Percentiles rank a stretch among this genome's conserved stretches.
These are phyloP conservation scores for Trichopria drosophilae DNA, from an alignment of 2,888 invertebrate genomes.

Conservation along the genomic window DNA sequence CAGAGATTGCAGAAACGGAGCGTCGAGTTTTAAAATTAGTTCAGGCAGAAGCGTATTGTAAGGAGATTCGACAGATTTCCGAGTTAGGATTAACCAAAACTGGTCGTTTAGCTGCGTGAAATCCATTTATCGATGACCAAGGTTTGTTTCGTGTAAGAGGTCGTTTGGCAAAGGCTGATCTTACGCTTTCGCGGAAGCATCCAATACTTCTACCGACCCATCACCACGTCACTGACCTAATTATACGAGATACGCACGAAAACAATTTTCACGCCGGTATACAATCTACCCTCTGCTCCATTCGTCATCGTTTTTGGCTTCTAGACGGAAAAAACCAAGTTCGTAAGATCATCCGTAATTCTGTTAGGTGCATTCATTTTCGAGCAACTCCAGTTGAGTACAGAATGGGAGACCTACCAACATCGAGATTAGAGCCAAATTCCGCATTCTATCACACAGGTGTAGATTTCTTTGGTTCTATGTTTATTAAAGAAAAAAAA, in stretches of 20 bases:
- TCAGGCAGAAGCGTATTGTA: no score
- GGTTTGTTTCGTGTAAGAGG: conserved; percentile 42
- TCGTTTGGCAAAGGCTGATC: conserved; percentile 34
- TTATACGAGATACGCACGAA: no score
- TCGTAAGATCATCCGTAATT: conserved; percentile 22
- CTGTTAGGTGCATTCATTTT: conserved; percentile 16
- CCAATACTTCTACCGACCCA: conserved; percentile 39
- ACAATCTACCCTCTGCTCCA: conserved; percentile 34
- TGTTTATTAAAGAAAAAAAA: no score
- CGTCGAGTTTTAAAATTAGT: no score
- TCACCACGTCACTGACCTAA: conserved; percentile 38
- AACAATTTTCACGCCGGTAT: conserved; percentile 36
- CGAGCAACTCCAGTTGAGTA: conserved; percentile 11
- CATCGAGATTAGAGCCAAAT: no score
- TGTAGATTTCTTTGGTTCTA: no score
- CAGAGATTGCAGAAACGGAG: no score
- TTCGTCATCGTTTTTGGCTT: no score
- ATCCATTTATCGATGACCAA: conserved; percentile 33
- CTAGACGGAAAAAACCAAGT: conserved; percentile 32
- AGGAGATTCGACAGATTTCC: no score
- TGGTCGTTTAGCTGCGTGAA: conserved; percentile 29
- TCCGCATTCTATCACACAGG: no score
- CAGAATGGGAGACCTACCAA: no score
- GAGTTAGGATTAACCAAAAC: no score
- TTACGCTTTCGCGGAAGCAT: conserved; percentile 33